A percentile compares a stretch with the other conserved stretches of the same genome.
phyloP scores from a whole-genome alignment of 2,113 vertebrate genomes.

The Osmerus mordax region DNA sequence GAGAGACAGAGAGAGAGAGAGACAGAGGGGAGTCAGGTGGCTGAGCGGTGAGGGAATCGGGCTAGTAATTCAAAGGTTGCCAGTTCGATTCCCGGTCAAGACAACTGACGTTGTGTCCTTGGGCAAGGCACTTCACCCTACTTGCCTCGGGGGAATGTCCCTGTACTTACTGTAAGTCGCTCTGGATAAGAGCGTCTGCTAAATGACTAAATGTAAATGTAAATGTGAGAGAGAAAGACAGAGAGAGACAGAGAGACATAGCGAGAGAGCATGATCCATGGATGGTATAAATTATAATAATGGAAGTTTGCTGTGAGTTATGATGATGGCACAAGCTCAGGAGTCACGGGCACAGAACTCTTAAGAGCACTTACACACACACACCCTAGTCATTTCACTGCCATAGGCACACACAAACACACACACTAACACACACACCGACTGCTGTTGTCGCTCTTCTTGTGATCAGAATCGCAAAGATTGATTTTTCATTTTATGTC shows the following conservation, averaged over 20 bases:
- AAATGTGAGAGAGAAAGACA: background rate
- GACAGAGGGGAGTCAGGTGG: no score
- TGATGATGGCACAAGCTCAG: background rate
- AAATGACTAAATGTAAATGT: no score
- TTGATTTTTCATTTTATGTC: background rate
- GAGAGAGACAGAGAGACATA: background rate
- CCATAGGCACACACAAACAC: background rate
- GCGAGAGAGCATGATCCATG: background rate
- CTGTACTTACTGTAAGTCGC: no score
- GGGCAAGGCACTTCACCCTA: no score
- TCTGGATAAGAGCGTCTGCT: no score
- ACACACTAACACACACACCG: background rate
- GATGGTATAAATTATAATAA: slow-evolving; percentile 5
- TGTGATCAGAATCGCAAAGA: no score
- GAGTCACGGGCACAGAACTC: slow-evolving; percentile 31
- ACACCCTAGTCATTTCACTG: background rate
- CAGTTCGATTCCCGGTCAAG: no score
- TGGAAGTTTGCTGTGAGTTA: slow-evolving; percentile 19
- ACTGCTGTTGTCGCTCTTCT: no score
- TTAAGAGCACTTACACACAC: slow-evolving; percentile 46
- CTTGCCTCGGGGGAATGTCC: no score
- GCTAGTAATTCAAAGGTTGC: no score
- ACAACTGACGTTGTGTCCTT: no score
- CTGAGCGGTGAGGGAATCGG: no score
- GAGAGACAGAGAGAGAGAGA: background rate